Conservation (phyloP, 1,140 invertebrate genomes). For the Melipona quadrifasciata region DNA sequence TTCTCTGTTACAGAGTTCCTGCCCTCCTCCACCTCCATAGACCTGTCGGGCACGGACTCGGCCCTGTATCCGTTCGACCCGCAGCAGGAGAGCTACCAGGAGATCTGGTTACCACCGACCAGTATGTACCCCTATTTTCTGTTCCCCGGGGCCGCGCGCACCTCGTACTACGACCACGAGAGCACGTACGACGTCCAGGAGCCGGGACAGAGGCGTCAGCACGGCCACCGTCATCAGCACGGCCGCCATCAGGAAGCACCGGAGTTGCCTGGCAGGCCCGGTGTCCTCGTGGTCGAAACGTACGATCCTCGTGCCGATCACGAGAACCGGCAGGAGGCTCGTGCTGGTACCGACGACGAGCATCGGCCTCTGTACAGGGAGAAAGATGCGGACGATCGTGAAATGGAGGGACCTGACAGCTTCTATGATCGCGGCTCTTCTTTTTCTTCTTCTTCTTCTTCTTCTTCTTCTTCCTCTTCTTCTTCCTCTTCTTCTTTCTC, state of each 20-base stretch:
- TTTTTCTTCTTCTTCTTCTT: slow-evolving; percentile 66
- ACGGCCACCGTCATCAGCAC: slow-evolving; percentile 67
- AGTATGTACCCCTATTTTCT: slow-evolving; percentile 84
- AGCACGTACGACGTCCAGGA: slow-evolving; percentile 67
- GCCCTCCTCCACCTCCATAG: slow-evolving; percentile 81
- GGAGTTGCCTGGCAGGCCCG: slow-evolving; percentile 71
- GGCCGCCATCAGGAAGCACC: slow-evolving; percentile 70
- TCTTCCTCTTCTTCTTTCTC: no score
- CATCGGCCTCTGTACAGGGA: slow-evolving; percentile 39
- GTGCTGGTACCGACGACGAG: slow-evolving; percentile 48
- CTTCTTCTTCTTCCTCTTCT: no score
- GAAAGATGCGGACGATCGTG: slow-evolving; percentile 49
- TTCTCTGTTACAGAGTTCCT: slow-evolving; percentile 84
- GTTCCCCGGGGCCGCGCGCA: slow-evolving; percentile 80
- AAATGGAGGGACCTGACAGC: slow-evolving; percentile 64
- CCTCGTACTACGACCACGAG: slow-evolving; percentile 76
- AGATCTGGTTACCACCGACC: slow-evolving; percentile 82
- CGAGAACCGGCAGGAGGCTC: slow-evolving; percentile 61
- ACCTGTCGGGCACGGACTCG: slow-evolving; percentile 83
- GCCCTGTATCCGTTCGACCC: slow-evolving; percentile 83
- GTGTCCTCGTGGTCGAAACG: slow-evolving; percentile 63
- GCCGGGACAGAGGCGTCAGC: slow-evolving; percentile 54
- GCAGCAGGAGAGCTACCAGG: slow-evolving; percentile 80
- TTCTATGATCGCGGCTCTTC: slow-evolving; percentile 61
- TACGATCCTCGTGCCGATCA: slow-evolving; percentile 71